Evolutionary conservation across 2,888 invertebrate species (phyloP).

Genomic region (Drosophila paranaensis): DNA sequence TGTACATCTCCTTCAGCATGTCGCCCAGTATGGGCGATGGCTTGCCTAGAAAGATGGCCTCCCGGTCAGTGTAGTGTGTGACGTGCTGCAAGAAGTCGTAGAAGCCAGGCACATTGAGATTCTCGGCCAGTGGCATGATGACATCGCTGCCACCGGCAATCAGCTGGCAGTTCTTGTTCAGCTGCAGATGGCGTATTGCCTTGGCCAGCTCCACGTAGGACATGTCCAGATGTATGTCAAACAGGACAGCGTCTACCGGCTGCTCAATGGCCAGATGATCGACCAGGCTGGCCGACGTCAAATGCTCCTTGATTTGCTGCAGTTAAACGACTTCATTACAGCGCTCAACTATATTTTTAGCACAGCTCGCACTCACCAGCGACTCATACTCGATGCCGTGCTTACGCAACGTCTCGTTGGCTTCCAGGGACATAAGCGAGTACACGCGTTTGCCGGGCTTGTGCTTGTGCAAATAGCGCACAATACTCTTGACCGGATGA

Average conservation of each 20-base stretch:
- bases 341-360: neutral
- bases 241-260: conserved; percentile 85
- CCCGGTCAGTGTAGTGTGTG: conserved; percentile 75
- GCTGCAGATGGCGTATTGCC: conserved; percentile 84
- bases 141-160: conserved; percentile 84
- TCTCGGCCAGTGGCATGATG: conserved; percentile 72
- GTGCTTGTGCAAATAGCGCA: conserved; percentile 85
- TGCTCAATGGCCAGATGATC: conserved; percentile 51
- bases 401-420: conserved; percentile 81
- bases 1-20: conserved; percentile 80
- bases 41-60: conserved; percentile 84
- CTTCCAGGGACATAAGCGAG: conserved; percentile 82
- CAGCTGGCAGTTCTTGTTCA: conserved; percentile 84
- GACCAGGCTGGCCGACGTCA: conserved; percentile 59
- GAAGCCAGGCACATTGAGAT: conserved; percentile 79
- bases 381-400: conserved; percentile 84
- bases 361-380: conserved; percentile 70
- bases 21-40: conserved; percentile 84
- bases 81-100: conserved; percentile 70
- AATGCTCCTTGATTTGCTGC: conserved; percentile 69
- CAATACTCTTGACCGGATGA: conserved; percentile 84
- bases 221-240: conserved; percentile 85
- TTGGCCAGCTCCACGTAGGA: conserved; percentile 84
- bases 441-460: conserved; percentile 85
- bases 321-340: neutral